Evolutionary conservation across 2,113 vertebrate species (phyloP).

Genomic region (Silurus asotus): DNA sequence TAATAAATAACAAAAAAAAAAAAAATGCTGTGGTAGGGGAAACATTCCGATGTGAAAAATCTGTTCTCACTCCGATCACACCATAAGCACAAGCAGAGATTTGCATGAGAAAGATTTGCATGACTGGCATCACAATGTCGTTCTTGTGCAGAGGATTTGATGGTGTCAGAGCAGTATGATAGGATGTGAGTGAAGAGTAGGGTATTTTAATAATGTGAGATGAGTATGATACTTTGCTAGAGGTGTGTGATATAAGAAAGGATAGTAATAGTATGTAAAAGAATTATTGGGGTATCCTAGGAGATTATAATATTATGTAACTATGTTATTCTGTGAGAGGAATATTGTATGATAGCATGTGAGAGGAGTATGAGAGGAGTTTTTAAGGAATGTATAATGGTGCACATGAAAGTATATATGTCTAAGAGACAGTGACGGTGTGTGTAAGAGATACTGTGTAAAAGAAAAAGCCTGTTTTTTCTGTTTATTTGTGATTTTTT

Average conservation of each 20-base stretch:
- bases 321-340: too few relatives aligned
- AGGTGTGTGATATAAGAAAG: too few relatives aligned
- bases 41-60: background rate
- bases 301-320: too few relatives aligned
- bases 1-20: background rate
- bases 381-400: background rate
- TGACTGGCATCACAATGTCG: background rate
- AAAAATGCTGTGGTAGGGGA: background rate
- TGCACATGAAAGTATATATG: background rate
- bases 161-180: background rate
- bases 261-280: background rate
- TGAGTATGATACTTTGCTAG: too few relatives aligned
- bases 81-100: background rate
- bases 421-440: background rate
- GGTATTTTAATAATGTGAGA: too few relatives aligned
- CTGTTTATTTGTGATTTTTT: background rate
- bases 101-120: background rate
- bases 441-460: background rate
- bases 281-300: too few relatives aligned
- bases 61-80: slow-evolving; percentile 1
- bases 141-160: background rate
- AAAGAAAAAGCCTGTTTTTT: too few relatives aligned
- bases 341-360: background rate
- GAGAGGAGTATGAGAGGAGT: background rate
- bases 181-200: background rate